Percentiles rank a stretch among this genome's conserved stretches.
Evolutionary conservation across 2,113 vertebrate species (phyloP).

Genomic region (Alces alces): DNA sequence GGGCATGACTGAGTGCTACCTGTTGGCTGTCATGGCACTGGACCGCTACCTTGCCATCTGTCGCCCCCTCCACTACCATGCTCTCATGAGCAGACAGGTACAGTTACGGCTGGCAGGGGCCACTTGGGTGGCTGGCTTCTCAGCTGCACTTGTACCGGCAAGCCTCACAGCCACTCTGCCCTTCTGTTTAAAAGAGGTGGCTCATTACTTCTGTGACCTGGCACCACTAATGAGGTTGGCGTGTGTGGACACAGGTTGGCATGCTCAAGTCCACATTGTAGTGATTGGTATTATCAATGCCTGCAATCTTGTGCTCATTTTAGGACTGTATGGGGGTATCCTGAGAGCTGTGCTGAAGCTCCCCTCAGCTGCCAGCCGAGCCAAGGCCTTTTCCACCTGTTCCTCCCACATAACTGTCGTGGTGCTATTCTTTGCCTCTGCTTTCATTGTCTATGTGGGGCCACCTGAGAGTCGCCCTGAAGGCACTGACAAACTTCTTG

Average conservation of each 20-base stretch:
- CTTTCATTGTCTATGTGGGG: conserved; percentile 49
- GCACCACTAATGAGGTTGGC: conserved; percentile 58
- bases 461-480: background rate
- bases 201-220: conserved; percentile 73
- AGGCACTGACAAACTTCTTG: background rate
- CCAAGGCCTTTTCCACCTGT: conserved; percentile 53
- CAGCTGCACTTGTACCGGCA: background rate
- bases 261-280: background rate
- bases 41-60: conserved; percentile 72
- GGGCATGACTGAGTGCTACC: conserved; percentile 49
- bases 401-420: conserved; percentile 47
- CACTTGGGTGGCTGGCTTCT: conserved; percentile 41
- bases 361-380: background rate
- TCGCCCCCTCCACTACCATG: conserved; percentile 45
- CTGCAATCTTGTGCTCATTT: conserved; percentile 38
- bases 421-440: conserved; percentile 49
- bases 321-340: conserved; percentile 40
- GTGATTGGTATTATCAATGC: conserved; percentile 47
- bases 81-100: conserved; percentile 24
- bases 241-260: conserved; percentile 44
- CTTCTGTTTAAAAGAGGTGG: conserved; percentile 41
- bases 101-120: background rate
- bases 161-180: background rate
- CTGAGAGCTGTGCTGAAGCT: conserved; percentile 8
- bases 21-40: conserved; percentile 61